Conservation (phyloP, 2,797 vertebrate species). For the Adelosebastes latens region DNA sequence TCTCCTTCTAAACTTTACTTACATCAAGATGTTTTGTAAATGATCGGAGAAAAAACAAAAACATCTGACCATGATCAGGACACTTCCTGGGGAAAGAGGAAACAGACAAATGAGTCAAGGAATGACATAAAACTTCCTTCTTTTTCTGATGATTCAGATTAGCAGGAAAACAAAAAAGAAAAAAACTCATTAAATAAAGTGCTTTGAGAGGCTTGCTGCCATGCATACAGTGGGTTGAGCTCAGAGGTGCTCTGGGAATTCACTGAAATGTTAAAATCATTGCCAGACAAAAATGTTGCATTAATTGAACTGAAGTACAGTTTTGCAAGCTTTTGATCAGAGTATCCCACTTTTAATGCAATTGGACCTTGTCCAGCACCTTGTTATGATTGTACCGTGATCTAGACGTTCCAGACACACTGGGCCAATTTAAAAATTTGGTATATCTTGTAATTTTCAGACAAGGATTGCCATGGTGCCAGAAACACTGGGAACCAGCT, state of each 20-base stretch:
- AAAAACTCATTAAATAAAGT: neutral
- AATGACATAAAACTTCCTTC: neutral
- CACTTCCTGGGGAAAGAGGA: neutral
- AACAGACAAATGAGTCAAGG: neutral
- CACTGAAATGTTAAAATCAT: neutral
- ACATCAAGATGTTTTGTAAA: neutral
- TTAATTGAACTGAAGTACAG: neutral
- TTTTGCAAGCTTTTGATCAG: neutral
- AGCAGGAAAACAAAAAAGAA: neutral
- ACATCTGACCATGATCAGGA: neutral
- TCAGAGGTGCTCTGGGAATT: neutral
- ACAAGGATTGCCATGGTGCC: neutral
- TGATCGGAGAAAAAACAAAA: neutral
- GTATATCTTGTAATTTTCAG: neutral
- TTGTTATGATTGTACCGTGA: neutral
- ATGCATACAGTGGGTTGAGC: neutral
- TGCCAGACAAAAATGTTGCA: conserved; percentile 2
- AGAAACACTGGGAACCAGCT: neutral
- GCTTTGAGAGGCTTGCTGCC: neutral
- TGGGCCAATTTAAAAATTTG: neutral
- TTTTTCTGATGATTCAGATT: neutral
- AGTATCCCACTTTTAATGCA: neutral
- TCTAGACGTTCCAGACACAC: neutral
- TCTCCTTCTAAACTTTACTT: neutral
- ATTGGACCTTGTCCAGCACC: neutral